A percentile compares a stretch with the other conserved stretches of the same genome.
Conservation (phyloP, 2,113 vertebrate species). For the Pycnonotus jocosus region DNA sequence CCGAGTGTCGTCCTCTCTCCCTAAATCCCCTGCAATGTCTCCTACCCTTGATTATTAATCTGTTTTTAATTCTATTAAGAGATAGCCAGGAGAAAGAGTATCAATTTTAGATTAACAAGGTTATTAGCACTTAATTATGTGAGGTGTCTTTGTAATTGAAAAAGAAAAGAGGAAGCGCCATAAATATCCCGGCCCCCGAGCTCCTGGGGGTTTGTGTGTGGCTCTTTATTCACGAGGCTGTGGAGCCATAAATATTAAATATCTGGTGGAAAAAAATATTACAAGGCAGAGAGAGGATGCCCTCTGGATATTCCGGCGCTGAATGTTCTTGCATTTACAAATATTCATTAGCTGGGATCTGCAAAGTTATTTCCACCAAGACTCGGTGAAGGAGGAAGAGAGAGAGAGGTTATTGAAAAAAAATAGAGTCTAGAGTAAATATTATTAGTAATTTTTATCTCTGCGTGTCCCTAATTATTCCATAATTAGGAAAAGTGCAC, state of each 20-base stretch:
- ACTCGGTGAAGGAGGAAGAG: not conserved
- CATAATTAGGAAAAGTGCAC: constrained; percentile 17
- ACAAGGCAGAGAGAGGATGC: not conserved
- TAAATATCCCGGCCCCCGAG: constrained; percentile 26
- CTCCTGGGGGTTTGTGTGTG: constrained; percentile 29
- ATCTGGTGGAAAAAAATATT: not conserved
- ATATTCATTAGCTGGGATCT: constrained; percentile 53
- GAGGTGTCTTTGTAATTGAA: constrained; percentile 67
- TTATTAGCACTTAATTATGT: constrained; percentile 71
- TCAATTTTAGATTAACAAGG: constrained; percentile 68
- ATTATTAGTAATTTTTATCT: constrained; percentile 55
- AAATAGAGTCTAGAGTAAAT: constrained; percentile 5
- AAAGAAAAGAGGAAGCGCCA: constrained; percentile 42
- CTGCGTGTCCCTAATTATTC: not conserved
- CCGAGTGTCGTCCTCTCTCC: not conserved
- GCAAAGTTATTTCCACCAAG: constrained; percentile 12
- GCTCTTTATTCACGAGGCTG: not conserved
- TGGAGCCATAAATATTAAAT: constrained; percentile 56
- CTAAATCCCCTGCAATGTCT: rapidly evolving
- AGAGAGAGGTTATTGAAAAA: constrained; percentile 1
- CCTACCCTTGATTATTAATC: constrained; percentile 24
- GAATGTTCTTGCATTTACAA: constrained; percentile 45
- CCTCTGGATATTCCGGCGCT: not conserved
- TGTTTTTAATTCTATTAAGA: constrained; percentile 62
- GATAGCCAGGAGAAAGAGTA: constrained; percentile 64